Evolutionary conservation across 2,888 invertebrate species (phyloP).

Genomic region (Epinotia brunnichana): DNA sequence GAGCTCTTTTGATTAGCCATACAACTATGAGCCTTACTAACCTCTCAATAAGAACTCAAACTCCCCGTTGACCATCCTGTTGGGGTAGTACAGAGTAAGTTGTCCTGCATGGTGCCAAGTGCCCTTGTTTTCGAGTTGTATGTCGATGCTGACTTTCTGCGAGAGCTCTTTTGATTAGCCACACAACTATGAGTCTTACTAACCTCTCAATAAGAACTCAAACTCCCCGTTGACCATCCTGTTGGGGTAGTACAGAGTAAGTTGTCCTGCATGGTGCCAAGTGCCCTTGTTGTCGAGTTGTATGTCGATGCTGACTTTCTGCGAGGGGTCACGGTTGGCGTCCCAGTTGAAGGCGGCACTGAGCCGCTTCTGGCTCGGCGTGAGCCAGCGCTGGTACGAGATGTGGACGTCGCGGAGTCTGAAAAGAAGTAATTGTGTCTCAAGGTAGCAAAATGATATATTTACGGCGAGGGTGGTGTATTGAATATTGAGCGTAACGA

Average conservation of each 20-base stretch:
- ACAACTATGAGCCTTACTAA: too few relatives aligned
- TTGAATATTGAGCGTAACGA: too few relatives aligned
- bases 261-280: slow-evolving; percentile 85
- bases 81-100: too few relatives aligned
- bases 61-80: too few relatives aligned
- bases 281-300: slow-evolving; percentile 85
- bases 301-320: slow-evolving; percentile 86
- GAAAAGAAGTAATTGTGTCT: slow-evolving; percentile 28
- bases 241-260: slow-evolving; percentile 89
- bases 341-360: slow-evolving; percentile 92
- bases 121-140: slow-evolving; percentile 73
- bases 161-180: neutral
- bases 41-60: too few relatives aligned
- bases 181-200: slow-evolving; percentile 28
- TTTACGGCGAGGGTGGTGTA: too few relatives aligned
- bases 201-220: slow-evolving; percentile 83
- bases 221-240: slow-evolving; percentile 88
- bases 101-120: too few relatives aligned
- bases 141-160: too few relatives aligned
- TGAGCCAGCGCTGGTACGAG: slow-evolving; percentile 85
- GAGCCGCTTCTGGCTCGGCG: slow-evolving; percentile 85
- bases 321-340: slow-evolving; percentile 91
- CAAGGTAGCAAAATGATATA: too few relatives aligned
- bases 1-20: too few relatives aligned
- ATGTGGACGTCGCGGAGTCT: slow-evolving; percentile 90